Evolutionary conservation across 2,797 vertebrate genomes (phyloP), one percentile per base, ranked within the genome.

Genomic region (Eptatretus atami): DNA sequence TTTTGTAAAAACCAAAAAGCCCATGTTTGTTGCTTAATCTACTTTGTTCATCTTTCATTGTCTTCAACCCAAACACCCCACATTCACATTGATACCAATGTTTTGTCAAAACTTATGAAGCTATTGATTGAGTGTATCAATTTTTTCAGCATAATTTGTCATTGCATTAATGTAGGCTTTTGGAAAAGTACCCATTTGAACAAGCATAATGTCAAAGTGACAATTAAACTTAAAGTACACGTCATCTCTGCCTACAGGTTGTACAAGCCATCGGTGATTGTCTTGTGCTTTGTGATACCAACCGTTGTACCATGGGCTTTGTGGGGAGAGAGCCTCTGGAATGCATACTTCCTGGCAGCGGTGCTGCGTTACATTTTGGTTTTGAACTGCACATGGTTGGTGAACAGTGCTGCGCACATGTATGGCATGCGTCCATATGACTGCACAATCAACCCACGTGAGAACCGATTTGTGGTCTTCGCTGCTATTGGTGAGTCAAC

Each of bases 291-390:
- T 9, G 64, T 73, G 63, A 53, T 80, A 63, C 79, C 79, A 63
- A 77, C 78, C 0, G 10, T 78, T 65, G 77, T 81, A 66, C 80
- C 80, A 1, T 81, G 80, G 78, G 77, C 73, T 66, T 65, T 75
- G 68, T 82, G 79, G 78, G 77, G 72, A 0, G 79, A 82, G 71
- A 78, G 72, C 31, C 69, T 80, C 64, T 80, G 79, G 78, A 81
- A 77, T 1, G 73, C 81, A 14, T 81, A 79, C 68, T 81, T 80
- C 70, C 69, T 82, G 61, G 76, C 79, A 13, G 72, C 76, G 15
- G 73, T 81, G 66, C 75, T 82, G 11, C 73, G 76, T 12, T 81
- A 81, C 53, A 75, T 78, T 53, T 52, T 81, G 63, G 76, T 77
- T 13, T 77, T 82, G 67, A 79, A 77, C 0, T 69, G 76, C 63